Base-by-base conservation (phyloP, 92 coral and sea anemone species). In the Porites lobata region DNA sequence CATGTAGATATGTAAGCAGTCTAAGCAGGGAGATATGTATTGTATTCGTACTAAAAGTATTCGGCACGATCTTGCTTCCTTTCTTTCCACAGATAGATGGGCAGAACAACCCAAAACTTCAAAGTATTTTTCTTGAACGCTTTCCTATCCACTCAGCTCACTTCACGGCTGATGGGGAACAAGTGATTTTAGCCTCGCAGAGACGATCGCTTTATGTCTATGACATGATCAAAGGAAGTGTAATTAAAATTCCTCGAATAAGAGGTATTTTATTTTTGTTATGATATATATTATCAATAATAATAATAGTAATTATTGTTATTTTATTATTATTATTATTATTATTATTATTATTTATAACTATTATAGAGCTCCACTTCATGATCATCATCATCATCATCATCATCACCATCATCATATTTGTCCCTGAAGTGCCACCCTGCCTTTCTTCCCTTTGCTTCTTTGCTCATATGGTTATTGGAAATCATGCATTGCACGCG, bases 91-190 rank as follows among this genome's bases (percentile, higher is more conserved):
- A 98, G 99, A 94, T 98, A 69, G 99, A 98, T 95, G 99, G 99
- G 12, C 93, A 94, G 67, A 84, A 91, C 17, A 98, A 98, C 88
- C 96, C 99, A 24, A 94, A 92, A 85, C 92, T 98, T 8, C 99
- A 98, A 72, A 98, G 98, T 69, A 81, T 98, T 29, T 92, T 90
- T 83, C 76, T 98, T 8, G 92, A 95, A 22, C 90, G 85, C 11
- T 98, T 98, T 81, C 98, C 99, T 5, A 98, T 98, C 68, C 93
- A 94, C 76, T 92, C 93, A 58, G 98, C 99, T 8, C 99, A 98
- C 76, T 98, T 98, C 65, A 86, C 90, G 78, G 87, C 93, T 52
- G 94, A 94, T 92, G 99, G 98, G 0, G 95, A 95, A 66, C 99
- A 98, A 90, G 98, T 98, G 9, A 86, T 98, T 54, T 85, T 98